A percentile compares a stretch with the other conserved stretches of the same genome.
Conservation (phyloP, 2,888 invertebrate species). For the Ferdinandea cuprea region DNA sequence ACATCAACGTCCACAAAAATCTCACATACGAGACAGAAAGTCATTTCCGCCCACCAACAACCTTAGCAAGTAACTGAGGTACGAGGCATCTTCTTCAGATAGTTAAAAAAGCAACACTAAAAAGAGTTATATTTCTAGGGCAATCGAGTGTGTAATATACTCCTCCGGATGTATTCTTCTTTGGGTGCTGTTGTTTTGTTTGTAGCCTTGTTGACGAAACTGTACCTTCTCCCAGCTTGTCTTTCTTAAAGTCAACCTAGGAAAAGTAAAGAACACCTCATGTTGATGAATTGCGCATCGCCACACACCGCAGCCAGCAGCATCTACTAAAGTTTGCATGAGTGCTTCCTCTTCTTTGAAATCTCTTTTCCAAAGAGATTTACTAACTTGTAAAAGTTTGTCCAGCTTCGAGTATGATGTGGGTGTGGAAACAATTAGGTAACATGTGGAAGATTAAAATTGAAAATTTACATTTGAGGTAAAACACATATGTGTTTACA, state of each 20-base stretch:
- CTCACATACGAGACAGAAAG: no score
- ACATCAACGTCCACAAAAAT: no score
- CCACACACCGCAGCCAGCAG: background rate
- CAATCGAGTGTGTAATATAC: no score
- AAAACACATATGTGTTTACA: background rate
- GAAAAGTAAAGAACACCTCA: background rate
- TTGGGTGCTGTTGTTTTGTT: no score
- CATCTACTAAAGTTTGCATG: background rate
- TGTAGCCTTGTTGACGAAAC: background rate
- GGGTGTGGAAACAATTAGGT: slow-evolving; percentile 8
- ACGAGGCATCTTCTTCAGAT: no score
- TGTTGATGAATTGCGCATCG: slow-evolving; percentile 21
- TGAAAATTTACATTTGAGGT: slow-evolving; percentile 9
- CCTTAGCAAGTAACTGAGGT: no score
- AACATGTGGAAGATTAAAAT: slow-evolving; percentile 28
- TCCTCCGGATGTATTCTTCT: no score
- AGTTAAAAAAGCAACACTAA: no score
- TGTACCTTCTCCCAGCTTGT: background rate
- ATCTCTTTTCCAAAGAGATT: slow-evolving; percentile 14
- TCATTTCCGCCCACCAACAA: no score
- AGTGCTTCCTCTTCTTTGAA: background rate
- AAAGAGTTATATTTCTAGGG: no score
- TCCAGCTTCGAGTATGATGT: background rate
- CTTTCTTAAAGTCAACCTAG: slow-evolving; percentile 8
- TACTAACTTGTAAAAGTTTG: slow-evolving; percentile 24